These are phyloP conservation scores for Drosophila hamatofila DNA, from an alignment of 2,888 invertebrate genomes.

Conservation along the genomic window DNA sequence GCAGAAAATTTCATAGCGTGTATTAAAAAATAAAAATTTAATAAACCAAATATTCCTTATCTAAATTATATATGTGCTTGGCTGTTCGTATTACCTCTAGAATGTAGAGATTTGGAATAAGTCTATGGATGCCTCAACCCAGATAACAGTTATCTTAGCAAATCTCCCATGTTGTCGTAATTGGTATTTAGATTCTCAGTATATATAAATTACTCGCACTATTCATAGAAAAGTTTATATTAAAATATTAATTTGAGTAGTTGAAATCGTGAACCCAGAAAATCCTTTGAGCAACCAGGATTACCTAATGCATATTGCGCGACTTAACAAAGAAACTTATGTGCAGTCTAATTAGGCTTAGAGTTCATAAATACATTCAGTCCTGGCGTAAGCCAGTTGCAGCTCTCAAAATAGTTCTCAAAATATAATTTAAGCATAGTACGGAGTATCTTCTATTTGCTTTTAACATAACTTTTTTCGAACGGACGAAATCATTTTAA, in stretches of 20 bases:
- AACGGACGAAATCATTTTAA: constrained; percentile 44
- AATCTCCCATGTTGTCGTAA: too few species aligned
- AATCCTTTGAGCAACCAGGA: neutral
- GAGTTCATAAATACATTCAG: neutral
- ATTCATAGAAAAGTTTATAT: too few species aligned
- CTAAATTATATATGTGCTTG: too few species aligned
- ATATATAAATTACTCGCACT: too few species aligned
- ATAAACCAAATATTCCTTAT: too few species aligned
- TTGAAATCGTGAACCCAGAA: neutral
- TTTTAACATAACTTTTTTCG: constrained; percentile 8
- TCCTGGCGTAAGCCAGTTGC: neutral
- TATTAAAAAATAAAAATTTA: too few species aligned
- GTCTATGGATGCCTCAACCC: too few species aligned
- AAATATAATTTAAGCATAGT: constrained; percentile 7
- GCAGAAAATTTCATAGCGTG: too few species aligned
- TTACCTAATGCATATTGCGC: neutral
- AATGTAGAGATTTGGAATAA: too few species aligned
- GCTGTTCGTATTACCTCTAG: too few species aligned
- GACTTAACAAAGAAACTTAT: neutral
- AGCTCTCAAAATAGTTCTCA: constrained; percentile 4
- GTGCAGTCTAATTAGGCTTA: neutral
- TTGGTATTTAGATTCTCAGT: too few species aligned
- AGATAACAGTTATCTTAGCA: too few species aligned
- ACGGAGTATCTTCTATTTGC: neutral
- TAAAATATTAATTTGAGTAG: neutral